These are phyloP conservation scores for Athrips mouffetella DNA, from an alignment of 2,888 invertebrate genomes.

Conservation along the genomic window DNA sequence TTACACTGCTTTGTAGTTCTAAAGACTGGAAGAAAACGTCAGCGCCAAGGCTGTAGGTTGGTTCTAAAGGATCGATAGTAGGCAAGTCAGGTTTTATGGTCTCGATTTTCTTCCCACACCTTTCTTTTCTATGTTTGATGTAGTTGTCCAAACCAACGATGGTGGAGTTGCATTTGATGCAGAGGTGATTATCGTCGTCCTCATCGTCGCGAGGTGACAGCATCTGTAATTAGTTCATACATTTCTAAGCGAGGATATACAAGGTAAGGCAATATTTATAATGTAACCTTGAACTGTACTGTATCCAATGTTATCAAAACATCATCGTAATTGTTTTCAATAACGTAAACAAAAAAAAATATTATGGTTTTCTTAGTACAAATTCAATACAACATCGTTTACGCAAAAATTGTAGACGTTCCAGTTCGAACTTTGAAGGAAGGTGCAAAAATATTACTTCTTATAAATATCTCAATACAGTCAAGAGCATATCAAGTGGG, in stretches of 20 bases:
- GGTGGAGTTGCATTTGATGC: conserved; percentile 90
- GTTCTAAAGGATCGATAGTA: conserved; percentile 59
- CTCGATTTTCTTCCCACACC: conserved; percentile 74
- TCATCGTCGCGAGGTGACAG: conserved; percentile 79
- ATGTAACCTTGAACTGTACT: too few relatives aligned
- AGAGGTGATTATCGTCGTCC: conserved; percentile 91
- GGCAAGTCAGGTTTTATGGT: conserved; percentile 47
- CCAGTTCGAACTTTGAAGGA: too few relatives aligned
- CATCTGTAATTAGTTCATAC: conserved; percentile 57
- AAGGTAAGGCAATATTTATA: too few relatives aligned
- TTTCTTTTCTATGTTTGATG: conserved; percentile 87
- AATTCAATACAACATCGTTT: too few relatives aligned
- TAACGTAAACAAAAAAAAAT: too few relatives aligned
- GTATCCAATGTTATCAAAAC: too few relatives aligned
- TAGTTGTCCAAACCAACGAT: conserved; percentile 92
- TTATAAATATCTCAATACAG: too few relatives aligned
- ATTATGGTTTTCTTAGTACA: too few relatives aligned
- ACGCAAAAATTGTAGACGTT: too few relatives aligned
- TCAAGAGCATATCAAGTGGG: too few relatives aligned
- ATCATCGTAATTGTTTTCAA: too few relatives aligned
- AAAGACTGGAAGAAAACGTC: conserved; percentile 92
- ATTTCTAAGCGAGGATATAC: conserved; percentile 23
- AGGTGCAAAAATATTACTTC: too few relatives aligned
- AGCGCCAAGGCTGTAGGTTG: conserved; percentile 82
- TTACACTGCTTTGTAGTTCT: conserved; percentile 86